phyloP scores from a whole-genome alignment of 2,888 invertebrate genomes.

The Argyra leucocephala region DNA sequence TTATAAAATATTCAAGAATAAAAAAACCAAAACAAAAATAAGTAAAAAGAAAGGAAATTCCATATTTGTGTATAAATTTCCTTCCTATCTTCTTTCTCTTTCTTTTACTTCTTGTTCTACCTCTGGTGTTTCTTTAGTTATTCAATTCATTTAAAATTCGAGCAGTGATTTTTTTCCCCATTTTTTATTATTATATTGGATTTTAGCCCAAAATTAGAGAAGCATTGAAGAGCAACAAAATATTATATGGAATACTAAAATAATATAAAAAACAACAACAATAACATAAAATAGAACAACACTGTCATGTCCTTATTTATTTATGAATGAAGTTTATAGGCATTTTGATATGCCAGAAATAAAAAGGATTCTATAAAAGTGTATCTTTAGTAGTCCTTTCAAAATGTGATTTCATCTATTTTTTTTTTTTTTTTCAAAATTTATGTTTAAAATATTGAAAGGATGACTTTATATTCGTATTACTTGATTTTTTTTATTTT shows the following conservation, averaged over 20 bases:
- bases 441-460: background rate
- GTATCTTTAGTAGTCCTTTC: background rate
- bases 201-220: background rate
- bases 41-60: too few relatives aligned
- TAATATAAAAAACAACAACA: background rate
- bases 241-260: background rate
- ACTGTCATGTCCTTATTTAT: constrained; percentile 1
- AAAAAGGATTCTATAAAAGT: background rate
- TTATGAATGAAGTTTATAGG: constrained; percentile 6
- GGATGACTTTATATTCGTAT: background rate
- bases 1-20: background rate
- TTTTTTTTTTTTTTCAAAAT: background rate
- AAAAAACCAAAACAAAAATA: too few relatives aligned
- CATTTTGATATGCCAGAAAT: background rate
- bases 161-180: background rate
- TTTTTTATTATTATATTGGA: background rate
- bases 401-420: background rate
- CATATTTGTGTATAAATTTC: too few relatives aligned
- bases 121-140: too few relatives aligned
- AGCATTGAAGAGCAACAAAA: background rate
- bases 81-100: too few relatives aligned
- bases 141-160: background rate
- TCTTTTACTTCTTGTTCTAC: too few relatives aligned
- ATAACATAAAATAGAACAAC: background rate
- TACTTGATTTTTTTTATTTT: background rate